Base-by-base conservation (phyloP, 2,113 vertebrate species). In the Mesitornis unicolor region DNA sequence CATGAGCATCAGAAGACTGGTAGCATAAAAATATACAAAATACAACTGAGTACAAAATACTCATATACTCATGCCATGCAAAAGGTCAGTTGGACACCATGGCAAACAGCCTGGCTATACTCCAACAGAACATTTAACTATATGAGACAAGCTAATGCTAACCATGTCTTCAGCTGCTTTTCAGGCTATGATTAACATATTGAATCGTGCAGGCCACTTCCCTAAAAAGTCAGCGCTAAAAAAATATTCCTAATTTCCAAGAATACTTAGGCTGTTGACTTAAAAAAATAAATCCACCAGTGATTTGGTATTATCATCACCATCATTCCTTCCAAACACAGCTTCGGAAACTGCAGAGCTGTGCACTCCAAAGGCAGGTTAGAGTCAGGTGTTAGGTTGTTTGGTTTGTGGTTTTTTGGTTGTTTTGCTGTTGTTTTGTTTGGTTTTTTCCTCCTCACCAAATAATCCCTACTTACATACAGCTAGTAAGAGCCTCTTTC, bases 151-250 rank as follows among this genome's bases (percentile, higher is more conserved):
- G 54, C 25, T 51, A 61, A 48, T 18, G 56, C 36, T 92, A 57
- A 84, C 57, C 18, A 65, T 20, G 18, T 35, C 61, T 65, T 75
- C 5, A 53, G 42, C 35, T 40, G 25, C 38, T 56, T 84, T 51
- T 50, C 74, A 87, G 48, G 45, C 51, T 76, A 28, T 3, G 10
- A 36, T 51, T 80, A 63, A 67, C 24, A 36, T 24, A 22, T 0
- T n/a, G 54, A 84, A 54, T 84, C 60, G 43, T 5, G 7, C 10
- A 70, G 48, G 14, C 22, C 13, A 64, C 40, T 82, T 65, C 1
- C 0, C 0, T 42, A 48, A 59, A 47, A 65, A 40, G 15, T 47
- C 25, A 57, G 11, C 3, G 1, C 17, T 40, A n/a, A 71, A 43
- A 71, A 40, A 56, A 48, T 5, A 10, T 31, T 79, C 42, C 36